These are phyloP conservation scores for Salvelinus alpinus DNA, from an alignment of 2,113 vertebrate species.

Conservation along the genomic window DNA sequence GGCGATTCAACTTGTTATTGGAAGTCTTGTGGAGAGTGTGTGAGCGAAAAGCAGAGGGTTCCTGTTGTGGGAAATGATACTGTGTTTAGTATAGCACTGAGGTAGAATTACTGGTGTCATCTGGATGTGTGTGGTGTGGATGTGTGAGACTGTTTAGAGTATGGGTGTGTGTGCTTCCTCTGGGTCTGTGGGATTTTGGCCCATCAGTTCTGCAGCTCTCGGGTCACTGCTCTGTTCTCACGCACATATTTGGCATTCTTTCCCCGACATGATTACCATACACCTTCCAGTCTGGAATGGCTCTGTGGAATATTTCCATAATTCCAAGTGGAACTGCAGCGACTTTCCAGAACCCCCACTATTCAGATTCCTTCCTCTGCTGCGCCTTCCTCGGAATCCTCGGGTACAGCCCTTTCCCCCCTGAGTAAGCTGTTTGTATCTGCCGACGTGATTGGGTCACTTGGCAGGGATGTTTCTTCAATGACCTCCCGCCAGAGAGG, in stretches of 20 bases:
- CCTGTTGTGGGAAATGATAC: not conserved
- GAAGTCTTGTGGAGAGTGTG: not conserved
- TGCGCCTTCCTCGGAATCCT: constrained; percentile 67
- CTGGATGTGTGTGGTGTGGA: not conserved
- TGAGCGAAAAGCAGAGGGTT: not conserved
- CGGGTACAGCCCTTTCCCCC: constrained; percentile 57
- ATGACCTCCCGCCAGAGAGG: constrained; percentile 63
- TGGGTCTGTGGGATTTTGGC: constrained; percentile 80
- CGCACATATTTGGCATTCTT: constrained; percentile 82
- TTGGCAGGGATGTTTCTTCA: constrained; percentile 69
- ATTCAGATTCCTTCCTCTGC: constrained; percentile 49
- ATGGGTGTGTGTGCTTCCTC: constrained; percentile 80
- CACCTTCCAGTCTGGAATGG: constrained; percentile 80
- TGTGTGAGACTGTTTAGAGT: constrained; percentile 32
- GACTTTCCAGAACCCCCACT: constrained; percentile 62
- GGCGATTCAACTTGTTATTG: not conserved
- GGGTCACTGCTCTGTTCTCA: constrained; percentile 79
- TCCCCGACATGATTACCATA: constrained; percentile 78
- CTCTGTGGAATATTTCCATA: constrained; percentile 77
- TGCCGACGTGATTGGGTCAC: constrained; percentile 70
- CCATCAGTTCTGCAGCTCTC: constrained; percentile 80
- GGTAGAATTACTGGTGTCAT: not conserved
- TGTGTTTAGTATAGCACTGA: not conserved
- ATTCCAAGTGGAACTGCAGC: constrained; percentile 67
- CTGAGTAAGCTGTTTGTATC: constrained; percentile 78